Evolutionary conservation across 2,888 invertebrate genomes (phyloP), one percentile per base, ranked within the genome.

Genomic region (Neoscelio sp.): DNA sequence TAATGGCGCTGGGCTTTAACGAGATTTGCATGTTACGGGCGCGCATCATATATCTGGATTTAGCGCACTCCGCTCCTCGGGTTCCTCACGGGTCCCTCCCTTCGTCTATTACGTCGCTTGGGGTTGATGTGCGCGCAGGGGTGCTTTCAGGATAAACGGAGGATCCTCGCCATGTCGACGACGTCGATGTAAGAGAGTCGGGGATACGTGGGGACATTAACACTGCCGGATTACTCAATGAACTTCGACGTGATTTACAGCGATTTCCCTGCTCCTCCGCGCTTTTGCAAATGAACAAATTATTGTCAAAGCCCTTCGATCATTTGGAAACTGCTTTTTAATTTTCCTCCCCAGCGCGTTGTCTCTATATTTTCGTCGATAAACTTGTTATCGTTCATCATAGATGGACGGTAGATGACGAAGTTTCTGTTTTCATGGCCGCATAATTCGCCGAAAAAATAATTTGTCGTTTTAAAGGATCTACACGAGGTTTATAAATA

Each of bases 21-120:
- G 87, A 89, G 89, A 90, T 90, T 90, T 90, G 90, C 90, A 90
- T 90, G 89, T 89, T 89, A 89, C 89, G 89, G 85, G 87, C 86
- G 88, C 87, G 90, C 90, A 90, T 90, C 89, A 89, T 90, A 90
- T 90, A 89, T 90, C 90, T 90, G 90, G 90, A 90, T 90, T 90
- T 90, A 89, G 86, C 87, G 84, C 84, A 83, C 86, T 86, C 82
- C 81, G 81, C 77, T 77, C 62, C 46, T 74, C 70, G 71, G 78
- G 68, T 75, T 76, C 76, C 81, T 80, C 84, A 82, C 77, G 64
- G n/a, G 76, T 48, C 62, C 79, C 81, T 80, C 77, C 74, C 81
- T 77, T 77, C 80, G 78, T 68, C 80, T 82, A 82, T 83, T 81
- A 80, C 81, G 78, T 80, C 82, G 81, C 78, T 80, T 82, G 81